These are phyloP conservation scores for Ormia ochracea DNA, from an alignment of 2,888 invertebrate species.

Conservation along the genomic window DNA sequence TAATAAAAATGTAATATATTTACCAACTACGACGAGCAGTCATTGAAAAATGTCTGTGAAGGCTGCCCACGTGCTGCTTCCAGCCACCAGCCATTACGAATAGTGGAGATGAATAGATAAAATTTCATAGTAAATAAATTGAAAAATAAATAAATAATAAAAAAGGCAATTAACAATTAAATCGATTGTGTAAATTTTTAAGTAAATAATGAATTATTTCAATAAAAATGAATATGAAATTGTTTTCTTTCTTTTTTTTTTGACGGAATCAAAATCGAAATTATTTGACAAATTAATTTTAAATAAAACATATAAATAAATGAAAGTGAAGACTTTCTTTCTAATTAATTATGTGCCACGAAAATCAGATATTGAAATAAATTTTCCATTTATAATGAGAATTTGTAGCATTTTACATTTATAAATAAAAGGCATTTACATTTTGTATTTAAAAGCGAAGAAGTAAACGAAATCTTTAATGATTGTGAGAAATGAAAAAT, in stretches of 20 bases:
- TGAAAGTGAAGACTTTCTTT: background rate
- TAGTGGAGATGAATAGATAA: conserved; percentile 19
- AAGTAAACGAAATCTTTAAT: background rate
- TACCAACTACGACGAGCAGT: background rate
- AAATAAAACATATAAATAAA: background rate
- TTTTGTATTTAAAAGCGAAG: background rate
- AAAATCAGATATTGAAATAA: background rate
- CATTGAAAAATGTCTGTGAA: background rate
- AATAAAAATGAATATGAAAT: background rate
- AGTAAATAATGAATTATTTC: conserved; percentile 18
- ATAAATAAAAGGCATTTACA: background rate
- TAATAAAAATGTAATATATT: background rate
- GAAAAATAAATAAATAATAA: conserved; percentile 13
- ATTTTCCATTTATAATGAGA: conserved; percentile 7
- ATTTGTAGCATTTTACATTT: conserved; percentile 3
- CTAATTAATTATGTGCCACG: background rate
- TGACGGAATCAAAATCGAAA: background rate
- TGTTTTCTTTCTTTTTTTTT: background rate
- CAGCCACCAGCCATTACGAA: background rate
- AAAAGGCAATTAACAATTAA: conserved; percentile 28
- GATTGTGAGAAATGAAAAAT: too few relatives aligned
- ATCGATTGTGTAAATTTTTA: conserved; percentile 19
- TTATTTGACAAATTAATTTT: background rate
- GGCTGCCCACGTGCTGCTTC: background rate
- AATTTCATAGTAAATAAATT: conserved; percentile 6